Evolutionary conservation across 2,888 invertebrate genomes (phyloP).

Genomic region (Salticus scenicus): DNA sequence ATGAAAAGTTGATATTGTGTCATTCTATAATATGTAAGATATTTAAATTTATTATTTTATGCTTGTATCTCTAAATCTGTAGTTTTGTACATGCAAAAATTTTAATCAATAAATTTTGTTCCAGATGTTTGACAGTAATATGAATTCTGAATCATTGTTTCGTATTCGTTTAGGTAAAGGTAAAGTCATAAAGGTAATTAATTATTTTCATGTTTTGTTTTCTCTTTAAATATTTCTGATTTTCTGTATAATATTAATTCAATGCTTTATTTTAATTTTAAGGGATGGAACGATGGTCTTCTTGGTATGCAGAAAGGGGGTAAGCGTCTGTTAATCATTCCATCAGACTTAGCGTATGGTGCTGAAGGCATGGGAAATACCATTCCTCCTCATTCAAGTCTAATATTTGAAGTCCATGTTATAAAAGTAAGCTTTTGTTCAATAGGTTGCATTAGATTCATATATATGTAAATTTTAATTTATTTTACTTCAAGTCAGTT

Average conservation of each 20-base stretch:
- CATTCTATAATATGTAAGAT: no score
- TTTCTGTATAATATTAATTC: no score
- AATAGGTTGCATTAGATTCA: no score
- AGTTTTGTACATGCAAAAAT: no score
- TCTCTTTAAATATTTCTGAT: no score
- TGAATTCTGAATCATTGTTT: conserved; percentile 47
- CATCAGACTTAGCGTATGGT: conserved; percentile 75
- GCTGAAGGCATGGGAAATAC: conserved; percentile 74
- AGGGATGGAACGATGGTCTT: conserved; percentile 73
- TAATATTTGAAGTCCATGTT: conserved; percentile 75
- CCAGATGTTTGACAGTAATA: conserved; percentile 65
- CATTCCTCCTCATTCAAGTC: conserved; percentile 75
- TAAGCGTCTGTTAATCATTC: conserved; percentile 74
- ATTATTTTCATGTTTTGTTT: no score
- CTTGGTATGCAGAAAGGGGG: conserved; percentile 75
- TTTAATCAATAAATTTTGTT: no score
- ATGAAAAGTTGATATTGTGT: no score
- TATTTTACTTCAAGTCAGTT: no score
- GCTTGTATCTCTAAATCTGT: no score
- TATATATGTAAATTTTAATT: not conserved
- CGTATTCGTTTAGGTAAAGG: conserved; percentile 58
- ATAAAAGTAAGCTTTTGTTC: conserved; percentile 73
- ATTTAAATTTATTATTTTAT: no score
- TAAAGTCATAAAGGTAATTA: conserved; percentile 64
- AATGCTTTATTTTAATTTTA: no score